Percentiles rank a stretch among this genome's conserved stretches.
Conservation (phyloP, 2,797 vertebrate genomes). For the Acrocephalus scirpaceus region DNA sequence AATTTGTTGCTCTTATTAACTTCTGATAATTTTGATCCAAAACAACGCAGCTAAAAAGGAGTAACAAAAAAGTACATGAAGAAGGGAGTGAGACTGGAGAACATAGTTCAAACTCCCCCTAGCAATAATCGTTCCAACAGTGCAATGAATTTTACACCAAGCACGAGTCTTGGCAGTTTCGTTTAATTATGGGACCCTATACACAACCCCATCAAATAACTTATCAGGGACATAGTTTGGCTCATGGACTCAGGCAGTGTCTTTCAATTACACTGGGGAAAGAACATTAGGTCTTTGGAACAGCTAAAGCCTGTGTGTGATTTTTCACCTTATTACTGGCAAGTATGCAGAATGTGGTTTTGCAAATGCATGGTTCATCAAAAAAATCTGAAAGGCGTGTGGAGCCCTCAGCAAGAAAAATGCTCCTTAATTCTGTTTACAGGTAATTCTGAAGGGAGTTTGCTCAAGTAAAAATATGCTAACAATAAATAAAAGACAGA, state of each 20-base stretch:
- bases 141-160: constrained; percentile 18
- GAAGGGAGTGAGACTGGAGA: neutral
- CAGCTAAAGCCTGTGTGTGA: neutral
- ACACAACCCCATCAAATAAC: constrained; percentile 19
- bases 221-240: neutral
- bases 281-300: constrained; percentile 28
- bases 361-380: neutral
- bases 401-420: neutral
- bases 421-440: neutral
- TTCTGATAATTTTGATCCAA: neutral
- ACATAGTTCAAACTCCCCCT: neutral
- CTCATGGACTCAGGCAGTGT: neutral
- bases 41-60: neutral
- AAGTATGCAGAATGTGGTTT: neutral
- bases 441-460: neutral
- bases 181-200: constrained; percentile 14
- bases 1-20: neutral
- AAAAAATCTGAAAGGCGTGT: neutral
- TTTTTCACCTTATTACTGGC: constrained; percentile 38
- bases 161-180: neutral
- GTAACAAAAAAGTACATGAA: neutral
- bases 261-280: neutral
- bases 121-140: neutral
- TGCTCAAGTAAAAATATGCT: neutral
- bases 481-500: neutral